Base-by-base conservation (phyloP, 30 jellyfish, hydroid and myxozoan species). In the Aurelia aurita region DNA sequence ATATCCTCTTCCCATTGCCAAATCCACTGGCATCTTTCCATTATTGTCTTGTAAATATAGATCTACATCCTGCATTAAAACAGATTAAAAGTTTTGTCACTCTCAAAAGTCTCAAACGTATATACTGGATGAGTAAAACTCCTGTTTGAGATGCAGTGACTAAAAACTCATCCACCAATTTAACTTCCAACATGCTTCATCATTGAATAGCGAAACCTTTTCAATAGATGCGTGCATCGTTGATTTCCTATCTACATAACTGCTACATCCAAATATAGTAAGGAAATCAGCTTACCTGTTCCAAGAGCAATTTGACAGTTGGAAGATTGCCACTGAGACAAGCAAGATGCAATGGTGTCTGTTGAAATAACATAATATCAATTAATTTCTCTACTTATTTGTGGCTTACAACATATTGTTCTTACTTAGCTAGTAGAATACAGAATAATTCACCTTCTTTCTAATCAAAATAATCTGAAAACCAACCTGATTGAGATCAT, bases 301-400 rank as follows among this genome's bases (percentile, higher is more conserved):
- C 82, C 54, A 72, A 65, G 45, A 95, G 68, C 0, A 89, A 77
- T 58, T 90, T 85, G 49, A 95, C 98, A 18, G 97, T 90, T 77
- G 91, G 94, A 14, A 95, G 89, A 63, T 70, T 86, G 35, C 99
- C 99, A 90, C 99, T 95, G 72, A 90, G 86, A 63, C 99, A 95
- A 13, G 98, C 99, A 45, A 95, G 89, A 80, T 95, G 99, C 21
- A 90, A 72, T 23, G 98, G 98, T 13, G 97, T 84, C 99, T 95
- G 84, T n/a, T 39, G 43, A 74, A 87, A 69, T 4, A 46, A 35
- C 23, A 18, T 3, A 26, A 20, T 58, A 15, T 27, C 28, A 53
- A 23, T 5, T 39, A 4, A 1, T 39, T 39, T 39, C 51, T 8
- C 51, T 39, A n/a, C n/a, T n/a, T n/a, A n/a, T n/a, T n/a, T n/a